These are phyloP conservation scores for Plotosus lineatus DNA, from an alignment of 2,113 vertebrate genomes.

Conservation along the genomic window DNA sequence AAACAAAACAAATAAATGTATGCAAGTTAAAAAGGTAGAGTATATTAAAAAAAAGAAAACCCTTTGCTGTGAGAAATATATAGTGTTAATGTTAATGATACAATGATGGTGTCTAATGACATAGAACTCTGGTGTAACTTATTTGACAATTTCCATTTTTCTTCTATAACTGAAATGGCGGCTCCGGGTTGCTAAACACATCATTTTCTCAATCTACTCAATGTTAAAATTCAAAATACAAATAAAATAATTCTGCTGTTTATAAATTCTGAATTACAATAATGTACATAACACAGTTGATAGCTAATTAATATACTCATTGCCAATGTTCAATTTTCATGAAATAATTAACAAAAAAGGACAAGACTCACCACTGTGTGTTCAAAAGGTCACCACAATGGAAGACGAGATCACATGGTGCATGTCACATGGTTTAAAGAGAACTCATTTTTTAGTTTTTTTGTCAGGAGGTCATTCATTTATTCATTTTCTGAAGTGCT, in stretches of 20 bases:
- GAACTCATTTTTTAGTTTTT: neutral
- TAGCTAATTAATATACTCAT: neutral
- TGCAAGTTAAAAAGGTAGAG: neutral
- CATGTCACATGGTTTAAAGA: neutral
- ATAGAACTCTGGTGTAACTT: constrained; percentile 15
- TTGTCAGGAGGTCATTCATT: no score
- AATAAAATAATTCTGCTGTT: no score
- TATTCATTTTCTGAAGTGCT: no score
- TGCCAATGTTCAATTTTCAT: neutral
- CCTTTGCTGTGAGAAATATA: neutral
- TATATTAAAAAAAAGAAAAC: neutral
- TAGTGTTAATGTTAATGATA: neutral
- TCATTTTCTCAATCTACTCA: no score
- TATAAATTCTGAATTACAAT: no score
- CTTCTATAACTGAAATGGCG: neutral
- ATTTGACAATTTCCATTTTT: neutral
- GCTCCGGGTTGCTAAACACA: no score
- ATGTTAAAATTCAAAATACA: no score
- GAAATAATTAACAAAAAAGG: neutral
- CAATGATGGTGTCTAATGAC: neutral
- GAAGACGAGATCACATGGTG: constrained; percentile 10
- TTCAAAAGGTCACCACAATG: constrained; percentile 14
- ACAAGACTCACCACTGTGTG: neutral
- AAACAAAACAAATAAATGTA: no score
- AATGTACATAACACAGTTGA: no score